Percentiles rank a stretch among this genome's conserved stretches.
phyloP scores from a whole-genome alignment of 1,140 invertebrate species.

The Wiebesia pumilae region DNA sequence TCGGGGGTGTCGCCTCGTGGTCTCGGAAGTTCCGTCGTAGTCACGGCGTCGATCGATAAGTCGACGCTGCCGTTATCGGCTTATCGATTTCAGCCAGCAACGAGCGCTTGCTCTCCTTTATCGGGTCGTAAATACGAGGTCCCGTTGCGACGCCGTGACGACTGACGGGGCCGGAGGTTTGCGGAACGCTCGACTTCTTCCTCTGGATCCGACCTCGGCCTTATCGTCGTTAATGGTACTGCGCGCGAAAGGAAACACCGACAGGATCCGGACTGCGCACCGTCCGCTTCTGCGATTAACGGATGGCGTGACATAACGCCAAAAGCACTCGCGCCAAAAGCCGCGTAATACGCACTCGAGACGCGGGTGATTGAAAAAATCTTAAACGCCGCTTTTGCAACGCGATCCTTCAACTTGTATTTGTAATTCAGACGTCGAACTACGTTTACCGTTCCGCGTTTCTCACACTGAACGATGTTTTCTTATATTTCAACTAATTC shows the following conservation, averaged over 20 bases:
- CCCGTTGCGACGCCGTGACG: no score
- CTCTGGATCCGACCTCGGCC: not conserved
- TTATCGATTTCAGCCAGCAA: not conserved
- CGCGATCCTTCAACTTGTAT: not conserved
- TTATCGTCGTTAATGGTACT: not conserved
- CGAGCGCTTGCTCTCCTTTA: not conserved
- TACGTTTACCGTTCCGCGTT: not conserved
- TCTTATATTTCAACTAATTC: not conserved
- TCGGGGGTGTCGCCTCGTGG: not conserved
- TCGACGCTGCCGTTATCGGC: not conserved
- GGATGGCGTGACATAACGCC: not conserved
- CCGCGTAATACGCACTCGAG: not conserved
- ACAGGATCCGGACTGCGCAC: no score
- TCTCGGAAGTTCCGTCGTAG: not conserved
- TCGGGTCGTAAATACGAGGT: not conserved
- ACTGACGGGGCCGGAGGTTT: not conserved
- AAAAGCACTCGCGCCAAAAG: not conserved
- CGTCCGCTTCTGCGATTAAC: no score
- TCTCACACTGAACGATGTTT: not conserved
- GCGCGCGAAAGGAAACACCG: not conserved
- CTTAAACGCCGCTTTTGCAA: not conserved
- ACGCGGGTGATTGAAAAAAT: not conserved
- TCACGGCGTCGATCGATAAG: not conserved
- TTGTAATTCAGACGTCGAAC: not conserved
- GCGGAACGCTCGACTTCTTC: not conserved